These are phyloP conservation scores for Drosophila ercepeae DNA, from an alignment of 1,140 invertebrate species.

Conservation along the genomic window DNA sequence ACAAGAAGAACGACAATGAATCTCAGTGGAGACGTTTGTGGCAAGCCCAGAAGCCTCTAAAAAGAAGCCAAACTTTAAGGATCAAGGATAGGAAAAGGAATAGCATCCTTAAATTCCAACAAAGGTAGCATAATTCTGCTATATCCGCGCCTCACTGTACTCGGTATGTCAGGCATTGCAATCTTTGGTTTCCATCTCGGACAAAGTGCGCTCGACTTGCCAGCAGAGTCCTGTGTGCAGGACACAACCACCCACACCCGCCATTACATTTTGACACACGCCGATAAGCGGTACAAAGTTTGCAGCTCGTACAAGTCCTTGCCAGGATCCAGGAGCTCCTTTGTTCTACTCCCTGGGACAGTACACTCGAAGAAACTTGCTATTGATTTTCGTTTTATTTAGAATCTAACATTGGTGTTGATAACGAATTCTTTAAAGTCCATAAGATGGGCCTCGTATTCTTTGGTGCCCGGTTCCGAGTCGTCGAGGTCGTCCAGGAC, in stretches of 20 bases:
- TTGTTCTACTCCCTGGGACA: slow-evolving; percentile 23
- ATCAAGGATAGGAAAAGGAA: too few relatives aligned
- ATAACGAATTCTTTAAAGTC: too few relatives aligned
- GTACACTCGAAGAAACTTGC: background rate
- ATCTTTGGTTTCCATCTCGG: background rate
- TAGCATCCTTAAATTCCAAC: too few relatives aligned
- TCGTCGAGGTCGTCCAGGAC: too few relatives aligned
- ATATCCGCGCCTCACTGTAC: background rate
- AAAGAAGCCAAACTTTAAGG: too few relatives aligned
- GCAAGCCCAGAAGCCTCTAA: background rate
- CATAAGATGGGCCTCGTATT: too few relatives aligned
- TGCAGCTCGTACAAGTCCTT: slow-evolving; percentile 34
- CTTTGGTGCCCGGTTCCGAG: too few relatives aligned
- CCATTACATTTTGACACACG: slow-evolving; percentile 38
- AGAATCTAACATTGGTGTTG: too few relatives aligned
- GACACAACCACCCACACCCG: slow-evolving; percentile 1
- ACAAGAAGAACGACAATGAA: slow-evolving; percentile 1
- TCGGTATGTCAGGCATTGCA: background rate
- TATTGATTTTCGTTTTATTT: too few relatives aligned
- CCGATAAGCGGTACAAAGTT: slow-evolving; percentile 47
- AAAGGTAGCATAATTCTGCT: too few relatives aligned
- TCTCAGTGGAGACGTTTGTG: slow-evolving; percentile 8
- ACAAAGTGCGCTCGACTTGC: background rate
- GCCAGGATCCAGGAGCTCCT: slow-evolving; percentile 14
- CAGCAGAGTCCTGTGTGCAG: too few relatives aligned